Percentiles rank a stretch among this genome's conserved stretches.
These are phyloP conservation scores for Acipenser ruthenus DNA, from an alignment of 2,797 vertebrate genomes.

Conservation along the genomic window DNA sequence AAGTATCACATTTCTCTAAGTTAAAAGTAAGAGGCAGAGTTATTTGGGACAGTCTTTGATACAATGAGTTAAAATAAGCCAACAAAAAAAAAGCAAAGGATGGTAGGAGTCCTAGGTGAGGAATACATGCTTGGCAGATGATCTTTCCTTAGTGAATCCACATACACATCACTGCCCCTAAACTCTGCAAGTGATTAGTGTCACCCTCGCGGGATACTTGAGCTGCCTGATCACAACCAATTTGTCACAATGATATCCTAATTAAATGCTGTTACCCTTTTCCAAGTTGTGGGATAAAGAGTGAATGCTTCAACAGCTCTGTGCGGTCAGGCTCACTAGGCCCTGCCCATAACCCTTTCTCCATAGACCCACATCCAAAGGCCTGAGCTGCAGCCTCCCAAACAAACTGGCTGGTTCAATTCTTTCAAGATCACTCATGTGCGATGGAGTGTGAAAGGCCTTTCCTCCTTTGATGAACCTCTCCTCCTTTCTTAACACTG, in stretches of 20 bases:
- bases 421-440: conserved; percentile 7
- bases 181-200: conserved; percentile 42
- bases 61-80: background rate
- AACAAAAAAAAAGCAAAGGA: background rate
- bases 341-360: conserved; percentile 24
- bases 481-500: conserved; percentile 30
- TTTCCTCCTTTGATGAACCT: conserved; percentile 22
- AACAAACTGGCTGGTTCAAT: conserved; percentile 9
- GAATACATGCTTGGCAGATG: conserved; percentile 4
- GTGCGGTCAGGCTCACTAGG: conserved; percentile 29
- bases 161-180: conserved; percentile 35
- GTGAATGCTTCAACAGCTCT: conserved; percentile 32
- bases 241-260: conserved; percentile 51
- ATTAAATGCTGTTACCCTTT: conserved; percentile 54
- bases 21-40: background rate
- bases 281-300: conserved; percentile 28
- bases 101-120: conserved; percentile 30
- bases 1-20: background rate
- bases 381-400: conserved; percentile 29
- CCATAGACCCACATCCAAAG: conserved; percentile 27
- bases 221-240: conserved; percentile 46
- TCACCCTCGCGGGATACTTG: conserved; percentile 38
- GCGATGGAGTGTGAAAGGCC: conserved; percentile 37
- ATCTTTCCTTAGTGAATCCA: conserved; percentile 6
- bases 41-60: background rate